phyloP scores from a whole-genome alignment of 1,140 invertebrate species.

The Panagrolaimus sp. region DNA sequence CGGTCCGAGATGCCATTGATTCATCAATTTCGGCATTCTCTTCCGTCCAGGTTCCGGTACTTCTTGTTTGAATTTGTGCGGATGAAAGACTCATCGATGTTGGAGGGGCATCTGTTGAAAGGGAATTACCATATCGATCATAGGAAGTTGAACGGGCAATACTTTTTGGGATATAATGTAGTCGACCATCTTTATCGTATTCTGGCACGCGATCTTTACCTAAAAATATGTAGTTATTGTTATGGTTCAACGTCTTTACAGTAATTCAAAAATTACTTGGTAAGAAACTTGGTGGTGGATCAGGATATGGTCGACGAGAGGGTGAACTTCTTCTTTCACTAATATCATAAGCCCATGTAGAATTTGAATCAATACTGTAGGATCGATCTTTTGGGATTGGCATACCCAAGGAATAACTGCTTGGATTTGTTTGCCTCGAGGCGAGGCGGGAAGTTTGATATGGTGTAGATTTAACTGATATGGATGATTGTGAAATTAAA shows the following conservation, averaged over 20 bases:
- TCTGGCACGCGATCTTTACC: constrained; percentile 36
- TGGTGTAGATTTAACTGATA: constrained; percentile 39
- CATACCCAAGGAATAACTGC: neutral
- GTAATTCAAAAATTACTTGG: neutral
- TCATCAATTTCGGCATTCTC: constrained; percentile 31
- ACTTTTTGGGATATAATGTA: constrained; percentile 43
- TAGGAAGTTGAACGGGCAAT: constrained; percentile 33
- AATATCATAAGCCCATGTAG: constrained; percentile 7
- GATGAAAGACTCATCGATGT: neutral
- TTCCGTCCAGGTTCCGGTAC: constrained; percentile 32
- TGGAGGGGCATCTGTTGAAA: neutral
- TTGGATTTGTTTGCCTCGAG: neutral
- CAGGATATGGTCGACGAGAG: neutral
- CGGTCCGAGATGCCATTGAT: constrained; percentile 18
- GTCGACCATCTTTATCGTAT: constrained; percentile 45
- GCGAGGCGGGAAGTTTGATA: neutral
- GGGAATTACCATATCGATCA: constrained; percentile 24
- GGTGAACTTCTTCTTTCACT: no score
- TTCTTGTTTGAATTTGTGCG: constrained; percentile 32
- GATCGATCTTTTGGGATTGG: constrained; percentile 3
- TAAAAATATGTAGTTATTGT: constrained; percentile 5
- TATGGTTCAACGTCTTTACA: neutral
- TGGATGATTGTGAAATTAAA: constrained; percentile 43
- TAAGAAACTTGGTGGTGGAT: neutral
- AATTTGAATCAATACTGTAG: constrained; percentile 13